Evolutionary conservation across 1,140 invertebrate species (phyloP), one percentile per base, ranked within the genome.

Genomic region (Ruditapes philippinarum): DNA sequence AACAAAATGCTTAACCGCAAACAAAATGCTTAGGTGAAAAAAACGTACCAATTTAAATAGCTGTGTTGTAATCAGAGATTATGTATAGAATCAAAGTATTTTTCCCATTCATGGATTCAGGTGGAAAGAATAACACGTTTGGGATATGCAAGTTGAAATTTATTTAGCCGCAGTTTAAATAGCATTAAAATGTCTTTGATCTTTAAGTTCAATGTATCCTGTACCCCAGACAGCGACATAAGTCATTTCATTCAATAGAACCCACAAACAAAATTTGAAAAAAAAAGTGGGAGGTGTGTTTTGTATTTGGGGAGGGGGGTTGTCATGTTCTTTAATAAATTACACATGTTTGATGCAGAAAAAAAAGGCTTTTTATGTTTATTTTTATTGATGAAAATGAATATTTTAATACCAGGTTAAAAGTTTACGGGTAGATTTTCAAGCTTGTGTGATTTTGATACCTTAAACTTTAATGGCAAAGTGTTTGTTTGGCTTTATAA

Each of bases 311-410:
- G n/a, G n/a, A n/a, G n/a, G n/a, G n/a, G n/a, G n/a, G n/a, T n/a
- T n/a, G n/a, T n/a, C n/a, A n/a, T n/a, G n/a, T n/a, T n/a, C n/a
- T n/a, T n/a, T n/a, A n/a, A n/a, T n/a, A 25, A 38, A 33, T 73
- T 38, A 25, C 38, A 38, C n/a, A 33, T 73, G 19, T 14, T 22
- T 40, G 36, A 40, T 19, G 68, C 33, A 73, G 68, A 73, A 73
- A 73, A 38, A 5, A 25, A 5, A 73, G 9, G 33, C 19, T 38
- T 73, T 40, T 17, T 25, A 25, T n/a, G n/a, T n/a, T 42, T 38
- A n/a, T 7, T 73, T 73, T 73, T 73, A 73, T 73, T 19, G 68
- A 73, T 40, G 68, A 73, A 73, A 57, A 73, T 38, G 68, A 73
- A 73, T 73, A 73, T 40, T 40, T 73, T 73, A 73, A 73, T 73